These are phyloP conservation scores for Drosophila gunungcola DNA, from an alignment of 1,140 invertebrate genomes.

Conservation along the genomic window DNA sequence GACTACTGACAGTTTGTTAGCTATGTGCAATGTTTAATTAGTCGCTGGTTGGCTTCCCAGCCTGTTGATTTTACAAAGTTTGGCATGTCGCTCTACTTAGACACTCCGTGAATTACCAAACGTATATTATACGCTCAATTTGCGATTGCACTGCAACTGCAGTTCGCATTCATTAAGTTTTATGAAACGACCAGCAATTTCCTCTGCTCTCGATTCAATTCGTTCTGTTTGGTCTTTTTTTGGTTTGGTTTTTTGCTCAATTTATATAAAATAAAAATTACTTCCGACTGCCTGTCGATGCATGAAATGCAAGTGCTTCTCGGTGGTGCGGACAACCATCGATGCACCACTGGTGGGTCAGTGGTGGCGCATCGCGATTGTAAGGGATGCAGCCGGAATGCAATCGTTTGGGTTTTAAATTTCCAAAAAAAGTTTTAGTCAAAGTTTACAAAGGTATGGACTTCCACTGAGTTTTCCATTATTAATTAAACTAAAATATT, in stretches of 20 bases:
- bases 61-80: constrained; percentile 54
- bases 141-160: constrained; percentile 41
- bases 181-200: constrained; percentile 79
- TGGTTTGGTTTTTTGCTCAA: constrained; percentile 59
- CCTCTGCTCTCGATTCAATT: constrained; percentile 33
- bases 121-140: constrained; percentile 56
- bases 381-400: not conserved
- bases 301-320: constrained; percentile 67
- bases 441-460: not conserved
- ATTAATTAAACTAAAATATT: no score
- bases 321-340: constrained; percentile 7
- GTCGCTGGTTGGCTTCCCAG: constrained; percentile 54
- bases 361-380: constrained; percentile 6
- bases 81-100: constrained; percentile 36
- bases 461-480: no score
- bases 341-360: constrained; percentile 15
- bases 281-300: constrained; percentile 73
- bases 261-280: constrained; percentile 82
- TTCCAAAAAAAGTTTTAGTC: not conserved
- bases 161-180: constrained; percentile 78
- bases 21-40: constrained; percentile 69
- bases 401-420: not conserved
- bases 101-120: constrained; percentile 18
- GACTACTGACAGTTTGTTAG: constrained; percentile 27
- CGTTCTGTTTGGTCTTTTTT: constrained; percentile 25